Evolutionary conservation across 2,797 vertebrate species (phyloP).

Genomic region (Artibeus lituratus): DNA sequence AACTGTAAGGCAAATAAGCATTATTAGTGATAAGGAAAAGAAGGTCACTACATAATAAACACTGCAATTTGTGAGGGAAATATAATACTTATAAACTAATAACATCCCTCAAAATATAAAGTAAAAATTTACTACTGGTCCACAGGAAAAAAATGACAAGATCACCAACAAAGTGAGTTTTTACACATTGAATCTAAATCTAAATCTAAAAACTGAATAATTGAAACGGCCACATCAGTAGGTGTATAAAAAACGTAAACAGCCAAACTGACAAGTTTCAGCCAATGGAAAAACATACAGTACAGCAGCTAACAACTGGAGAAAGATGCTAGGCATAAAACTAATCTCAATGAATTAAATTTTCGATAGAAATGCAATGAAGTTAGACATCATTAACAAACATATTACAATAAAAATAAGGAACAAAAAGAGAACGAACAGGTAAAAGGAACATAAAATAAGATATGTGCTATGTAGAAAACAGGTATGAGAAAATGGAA

Average conservation of each 20-base stretch:
- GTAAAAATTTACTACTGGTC: neutral
- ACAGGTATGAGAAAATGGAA: neutral
- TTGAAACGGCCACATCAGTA: neutral
- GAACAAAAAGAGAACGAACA: neutral
- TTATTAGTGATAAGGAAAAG: neutral
- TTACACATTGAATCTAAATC: neutral
- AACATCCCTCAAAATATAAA: neutral
- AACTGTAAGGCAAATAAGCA: neutral
- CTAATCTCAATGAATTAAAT: slow-evolving; percentile 11
- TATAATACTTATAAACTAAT: neutral
- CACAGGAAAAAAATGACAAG: neutral
- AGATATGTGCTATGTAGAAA: neutral
- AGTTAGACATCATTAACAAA: neutral
- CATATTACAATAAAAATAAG: neutral
- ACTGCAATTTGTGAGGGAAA: neutral
- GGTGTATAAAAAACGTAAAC: neutral
- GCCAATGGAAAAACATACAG: neutral
- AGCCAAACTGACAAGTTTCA: neutral
- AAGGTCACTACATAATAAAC: neutral
- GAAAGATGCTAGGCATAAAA: slow-evolving; percentile 8
- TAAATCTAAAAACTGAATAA: neutral
- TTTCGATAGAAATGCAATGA: slow-evolving; percentile 23
- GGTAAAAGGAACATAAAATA: neutral
- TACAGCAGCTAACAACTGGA: neutral
- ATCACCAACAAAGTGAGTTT: neutral